Conservation (phyloP, 2,888 invertebrate genomes). For the Timandra comae region DNA sequence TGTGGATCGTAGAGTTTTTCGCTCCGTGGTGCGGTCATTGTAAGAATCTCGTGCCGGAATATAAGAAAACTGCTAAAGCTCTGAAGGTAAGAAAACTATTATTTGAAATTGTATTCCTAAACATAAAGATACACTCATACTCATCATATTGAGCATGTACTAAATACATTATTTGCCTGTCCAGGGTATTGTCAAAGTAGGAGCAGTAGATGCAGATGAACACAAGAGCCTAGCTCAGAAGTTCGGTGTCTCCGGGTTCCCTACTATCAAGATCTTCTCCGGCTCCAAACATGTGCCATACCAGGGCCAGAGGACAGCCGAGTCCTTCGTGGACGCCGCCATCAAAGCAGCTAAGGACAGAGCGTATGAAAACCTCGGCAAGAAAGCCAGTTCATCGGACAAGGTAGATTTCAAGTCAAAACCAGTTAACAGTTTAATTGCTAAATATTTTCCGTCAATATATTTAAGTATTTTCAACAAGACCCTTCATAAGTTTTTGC, state of each 20-base stretch:
- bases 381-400: constrained; percentile 65
- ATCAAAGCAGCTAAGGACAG: constrained; percentile 86
- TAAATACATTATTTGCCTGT: no score
- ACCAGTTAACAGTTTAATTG: no score
- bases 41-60: constrained; percentile 92
- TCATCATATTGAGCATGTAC: no score
- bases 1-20: constrained; percentile 98
- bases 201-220: constrained; percentile 94
- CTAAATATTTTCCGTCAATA: no score
- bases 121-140: no score
- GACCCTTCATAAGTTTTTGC: no score
- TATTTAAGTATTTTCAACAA: no score
- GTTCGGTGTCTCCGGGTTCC: constrained; percentile 93
- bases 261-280: constrained; percentile 96
- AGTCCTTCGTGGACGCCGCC: constrained; percentile 89
- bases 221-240: constrained; percentile 87
- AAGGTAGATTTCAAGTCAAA: no score
- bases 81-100: constrained; percentile 90
- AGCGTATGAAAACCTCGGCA: constrained; percentile 82
- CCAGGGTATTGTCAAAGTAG: constrained; percentile 94
- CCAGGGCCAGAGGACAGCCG: constrained; percentile 89
- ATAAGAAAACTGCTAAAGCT: constrained; percentile 93
- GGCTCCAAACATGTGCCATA: constrained; percentile 91
- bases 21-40: constrained; percentile 98
- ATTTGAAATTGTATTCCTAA: no score